Evolutionary conservation across 2,797 vertebrate species (phyloP).

Genomic region (Bucorvus abyssinicus): DNA sequence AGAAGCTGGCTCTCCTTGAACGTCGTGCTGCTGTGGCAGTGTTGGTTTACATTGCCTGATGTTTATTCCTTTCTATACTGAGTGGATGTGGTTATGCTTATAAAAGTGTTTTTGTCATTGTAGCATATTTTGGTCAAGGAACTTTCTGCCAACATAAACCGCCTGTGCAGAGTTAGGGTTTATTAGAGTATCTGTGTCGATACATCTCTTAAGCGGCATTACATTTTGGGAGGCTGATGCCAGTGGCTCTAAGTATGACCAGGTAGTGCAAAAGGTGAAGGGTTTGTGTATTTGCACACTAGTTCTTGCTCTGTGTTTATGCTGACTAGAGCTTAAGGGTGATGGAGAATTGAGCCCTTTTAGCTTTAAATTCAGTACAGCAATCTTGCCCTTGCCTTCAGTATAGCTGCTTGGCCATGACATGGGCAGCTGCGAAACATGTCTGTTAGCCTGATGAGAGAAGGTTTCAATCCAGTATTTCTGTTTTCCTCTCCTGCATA

Average conservation of each 20-base stretch:
- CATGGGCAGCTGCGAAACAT: not conserved
- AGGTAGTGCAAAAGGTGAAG: not conserved
- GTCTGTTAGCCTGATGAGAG: not conserved
- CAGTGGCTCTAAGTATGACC: not conserved
- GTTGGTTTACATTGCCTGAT: not conserved
- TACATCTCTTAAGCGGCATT: not conserved
- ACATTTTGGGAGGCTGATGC: not conserved
- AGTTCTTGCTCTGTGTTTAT: not conserved
- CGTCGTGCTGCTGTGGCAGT: not conserved
- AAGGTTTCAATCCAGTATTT: not conserved
- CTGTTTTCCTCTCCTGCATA: not conserved
- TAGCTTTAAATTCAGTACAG: not conserved
- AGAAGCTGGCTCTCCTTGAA: not conserved
- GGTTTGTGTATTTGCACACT: not conserved
- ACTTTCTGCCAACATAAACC: not conserved
- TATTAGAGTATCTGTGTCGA: not conserved
- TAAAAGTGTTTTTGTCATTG: not conserved
- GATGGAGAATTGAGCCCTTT: not conserved
- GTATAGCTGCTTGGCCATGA: accelerated
- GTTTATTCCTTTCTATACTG: not conserved
- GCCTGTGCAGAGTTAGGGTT: not conserved
- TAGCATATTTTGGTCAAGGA: not conserved
- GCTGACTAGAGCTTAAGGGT: not conserved
- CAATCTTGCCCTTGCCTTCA: not conserved
- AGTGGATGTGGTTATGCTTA: conserved; percentile 1